phyloP scores from a whole-genome alignment of 2,888 invertebrate species.

The Stegana nigrithorax region DNA sequence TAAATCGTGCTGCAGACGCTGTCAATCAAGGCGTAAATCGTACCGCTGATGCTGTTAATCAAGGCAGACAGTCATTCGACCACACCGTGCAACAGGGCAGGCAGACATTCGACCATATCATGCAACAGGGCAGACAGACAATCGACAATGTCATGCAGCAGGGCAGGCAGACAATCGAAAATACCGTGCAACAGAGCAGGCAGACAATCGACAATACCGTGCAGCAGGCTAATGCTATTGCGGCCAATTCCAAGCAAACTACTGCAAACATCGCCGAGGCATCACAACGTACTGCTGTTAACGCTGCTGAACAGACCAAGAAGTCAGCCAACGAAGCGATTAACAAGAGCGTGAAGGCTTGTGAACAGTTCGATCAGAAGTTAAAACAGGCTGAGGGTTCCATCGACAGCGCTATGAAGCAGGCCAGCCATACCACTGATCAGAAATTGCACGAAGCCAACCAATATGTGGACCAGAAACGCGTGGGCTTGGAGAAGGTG shows the following conservation, averaged over 20 bases:
- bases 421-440: conserved; percentile 73
- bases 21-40: conserved; percentile 65
- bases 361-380: conserved; percentile 69
- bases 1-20: conserved; percentile 56
- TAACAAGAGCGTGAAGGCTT: conserved; percentile 70
- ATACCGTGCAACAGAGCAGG: conserved; percentile 59
- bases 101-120: conserved; percentile 56
- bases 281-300: conserved; percentile 66
- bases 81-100: conserved; percentile 62
- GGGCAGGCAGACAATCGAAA: conserved; percentile 56
- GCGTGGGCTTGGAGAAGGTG: conserved; percentile 67
- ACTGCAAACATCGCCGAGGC: conserved; percentile 65
- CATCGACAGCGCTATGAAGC: conserved; percentile 72
- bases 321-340: conserved; percentile 69
- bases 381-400: conserved; percentile 70
- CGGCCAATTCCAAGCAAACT: conserved; percentile 63
- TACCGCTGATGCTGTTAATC: conserved; percentile 57
- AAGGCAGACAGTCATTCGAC: conserved; percentile 58
- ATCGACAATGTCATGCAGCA: conserved; percentile 59
- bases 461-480: conserved; percentile 74
- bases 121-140: conserved; percentile 55
- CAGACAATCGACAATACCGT: conserved; percentile 58
- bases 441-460: conserved; percentile 75
- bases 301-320: conserved; percentile 69
- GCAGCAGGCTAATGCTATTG: conserved; percentile 53